Evolutionary conservation across 2,888 invertebrate genomes (phyloP), one percentile per base, ranked within the genome.

Genomic region (Acanthosepion esculentum): DNA sequence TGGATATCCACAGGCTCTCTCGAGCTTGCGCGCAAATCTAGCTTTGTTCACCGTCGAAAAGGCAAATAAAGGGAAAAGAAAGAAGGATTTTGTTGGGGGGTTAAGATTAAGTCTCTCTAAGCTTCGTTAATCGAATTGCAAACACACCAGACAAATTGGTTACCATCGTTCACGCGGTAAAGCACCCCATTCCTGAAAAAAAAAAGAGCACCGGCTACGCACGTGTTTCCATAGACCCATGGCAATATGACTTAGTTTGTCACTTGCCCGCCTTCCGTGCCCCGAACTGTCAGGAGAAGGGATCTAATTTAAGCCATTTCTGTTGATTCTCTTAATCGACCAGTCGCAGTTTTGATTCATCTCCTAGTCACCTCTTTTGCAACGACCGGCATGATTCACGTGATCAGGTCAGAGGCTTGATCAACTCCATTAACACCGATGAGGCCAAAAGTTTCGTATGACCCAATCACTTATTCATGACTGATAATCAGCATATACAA

Each of bases 261-360:
- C 78, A 78, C 33, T 33, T 33, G 15, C 33, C 15, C n/a, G 15
- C 59, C 59, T 59, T 59, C 59, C 20, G 59, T 20, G 59, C 78
- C 78, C 78, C 78, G 78, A 78, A 78, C 78, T 78, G 78, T 78
- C 78, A 78, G n/a, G 78, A 33, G 78, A 78, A 15, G 78, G 78
- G 78, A 78, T 78, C 10, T 15, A 18, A 15, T 78, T 78, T 78
- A 78, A 78, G 78, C 78, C 78, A 15, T 78, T 33, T n/a, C 0
- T 78, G 78, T 78, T 78, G 78, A 78, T 33, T 78, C n/a, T 33
- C n/a, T 78, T 78, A 78, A 78, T 78, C 78, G n/a, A 12, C 78
- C n/a, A 78, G 78, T 78, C 78, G 33, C 78, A n/a, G 33, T 33
- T 78, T 78, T 78, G n/a, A 78, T 78, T 23, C 78, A 1, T 33